Evolutionary conservation across 1,140 invertebrate genomes (phyloP).

Genomic region (Drosophila albomicans): DNA sequence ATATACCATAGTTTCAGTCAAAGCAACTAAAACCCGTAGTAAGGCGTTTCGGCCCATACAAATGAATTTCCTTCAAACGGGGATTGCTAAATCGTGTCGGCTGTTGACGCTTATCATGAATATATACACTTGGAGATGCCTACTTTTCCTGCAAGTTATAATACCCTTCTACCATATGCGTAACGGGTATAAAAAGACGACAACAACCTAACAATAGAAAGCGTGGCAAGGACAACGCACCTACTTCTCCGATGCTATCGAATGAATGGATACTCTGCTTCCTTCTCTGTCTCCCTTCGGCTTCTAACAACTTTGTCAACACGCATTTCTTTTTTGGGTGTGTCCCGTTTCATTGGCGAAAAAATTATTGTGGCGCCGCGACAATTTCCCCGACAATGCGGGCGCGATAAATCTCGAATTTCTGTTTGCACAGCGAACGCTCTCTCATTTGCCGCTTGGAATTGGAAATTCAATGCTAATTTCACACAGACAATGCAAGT

Average conservation of each 20-base stretch:
- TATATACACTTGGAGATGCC: too few relatives aligned
- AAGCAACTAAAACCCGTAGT: too few relatives aligned
- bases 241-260: background rate
- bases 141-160: too few relatives aligned
- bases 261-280: too few relatives aligned
- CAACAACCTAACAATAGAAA: constrained; percentile 17
- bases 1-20: too few relatives aligned
- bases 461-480: constrained; percentile 72
- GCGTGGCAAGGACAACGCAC: constrained; percentile 2
- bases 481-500: constrained; percentile 60
- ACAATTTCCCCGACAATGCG: constrained; percentile 19
- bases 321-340: constrained; percentile 40
- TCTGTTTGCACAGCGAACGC: constrained; percentile 46
- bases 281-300: background rate
- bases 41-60: too few relatives aligned
- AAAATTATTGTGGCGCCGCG: constrained; percentile 13
- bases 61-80: too few relatives aligned
- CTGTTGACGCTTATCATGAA: too few relatives aligned
- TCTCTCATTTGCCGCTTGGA: constrained; percentile 9
- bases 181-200: background rate
- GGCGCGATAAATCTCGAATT: constrained; percentile 73
- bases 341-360: constrained; percentile 22
- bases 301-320: constrained; percentile 6
- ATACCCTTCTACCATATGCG: too few relatives aligned
- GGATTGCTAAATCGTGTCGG: too few relatives aligned